A percentile compares a stretch with the other conserved stretches of the same genome.
Conservation (phyloP, 2,888 invertebrate genomes). For the Diloba caeruleocephala region DNA sequence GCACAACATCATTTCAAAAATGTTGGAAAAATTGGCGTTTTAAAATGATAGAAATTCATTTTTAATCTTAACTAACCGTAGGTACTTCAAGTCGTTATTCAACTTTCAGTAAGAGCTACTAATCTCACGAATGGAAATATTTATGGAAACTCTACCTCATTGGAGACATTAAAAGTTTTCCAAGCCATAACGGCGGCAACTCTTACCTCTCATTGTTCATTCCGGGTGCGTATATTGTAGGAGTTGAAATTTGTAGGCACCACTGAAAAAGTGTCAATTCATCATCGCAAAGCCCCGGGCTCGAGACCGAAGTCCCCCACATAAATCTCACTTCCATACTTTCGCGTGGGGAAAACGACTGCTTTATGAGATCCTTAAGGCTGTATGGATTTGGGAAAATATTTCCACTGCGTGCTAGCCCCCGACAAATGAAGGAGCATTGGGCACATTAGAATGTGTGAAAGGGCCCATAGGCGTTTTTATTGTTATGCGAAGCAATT, state of each 20-base stretch:
- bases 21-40: slow-evolving; percentile 32
- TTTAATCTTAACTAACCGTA: slow-evolving; percentile 68
- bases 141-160: slow-evolving; percentile 83
- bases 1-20: slow-evolving; percentile 37
- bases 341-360: slow-evolving; percentile 88
- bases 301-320: slow-evolving; percentile 84
- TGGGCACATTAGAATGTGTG: slow-evolving; percentile 88
- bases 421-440: slow-evolving; percentile 87
- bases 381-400: slow-evolving; percentile 90
- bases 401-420: slow-evolving; percentile 88
- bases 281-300: slow-evolving; percentile 87
- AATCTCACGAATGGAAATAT: slow-evolving; percentile 82
- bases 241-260: slow-evolving; percentile 86
- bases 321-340: slow-evolving; percentile 90
- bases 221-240: slow-evolving; percentile 86
- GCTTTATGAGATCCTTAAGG: slow-evolving; percentile 90
- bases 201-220: slow-evolving; percentile 85
- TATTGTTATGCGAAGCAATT: slow-evolving; percentile 88
- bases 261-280: slow-evolving; percentile 89
- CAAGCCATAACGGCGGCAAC: slow-evolving; percentile 79
- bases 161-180: slow-evolving; percentile 87
- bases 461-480: slow-evolving; percentile 85
- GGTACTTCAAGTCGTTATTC: slow-evolving; percentile 63
- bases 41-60: slow-evolving; percentile 45
- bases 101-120: slow-evolving; percentile 77